These are phyloP conservation scores for Petrolisthes manimaculis DNA, from an alignment of 2,888 invertebrate species.

Conservation along the genomic window DNA sequence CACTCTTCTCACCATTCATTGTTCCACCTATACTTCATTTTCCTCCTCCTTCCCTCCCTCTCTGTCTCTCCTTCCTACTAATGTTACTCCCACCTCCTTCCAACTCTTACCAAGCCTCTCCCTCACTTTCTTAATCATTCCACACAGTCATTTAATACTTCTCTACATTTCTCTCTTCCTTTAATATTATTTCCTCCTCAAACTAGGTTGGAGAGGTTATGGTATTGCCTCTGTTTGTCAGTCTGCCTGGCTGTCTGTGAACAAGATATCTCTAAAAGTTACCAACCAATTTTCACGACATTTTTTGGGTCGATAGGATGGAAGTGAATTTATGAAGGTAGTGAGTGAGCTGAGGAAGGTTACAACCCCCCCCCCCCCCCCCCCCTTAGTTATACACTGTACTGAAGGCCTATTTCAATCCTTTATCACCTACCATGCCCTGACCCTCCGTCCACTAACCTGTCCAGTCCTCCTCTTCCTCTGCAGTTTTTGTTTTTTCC, in stretches of 20 bases:
- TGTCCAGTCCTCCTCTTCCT: background rate
- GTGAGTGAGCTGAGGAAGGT: too few relatives aligned
- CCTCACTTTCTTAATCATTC: background rate
- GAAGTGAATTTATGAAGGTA: too few relatives aligned
- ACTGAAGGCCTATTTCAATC: too few relatives aligned
- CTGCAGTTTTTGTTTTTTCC: background rate
- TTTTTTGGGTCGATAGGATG: too few relatives aligned
- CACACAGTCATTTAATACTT: background rate
- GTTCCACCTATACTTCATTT: background rate
- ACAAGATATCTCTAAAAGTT: too few relatives aligned
- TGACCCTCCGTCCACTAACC: background rate
- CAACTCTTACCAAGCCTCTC: background rate
- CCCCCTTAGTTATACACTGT: too few relatives aligned
- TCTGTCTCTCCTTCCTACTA: background rate
- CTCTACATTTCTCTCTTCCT: background rate
- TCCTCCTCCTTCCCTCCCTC: constrained; percentile 17
- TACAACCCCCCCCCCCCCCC: background rate
- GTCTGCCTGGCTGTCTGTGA: too few relatives aligned
- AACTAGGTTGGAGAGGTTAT: too few relatives aligned
- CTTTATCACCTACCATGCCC: too few relatives aligned
- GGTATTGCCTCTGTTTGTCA: too few relatives aligned
- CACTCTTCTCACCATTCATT: background rate
- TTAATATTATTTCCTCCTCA: too few relatives aligned
- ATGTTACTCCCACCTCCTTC: background rate
- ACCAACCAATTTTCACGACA: too few relatives aligned